Percentiles rank a stretch among this genome's conserved stretches.
Evolutionary conservation across 2,797 vertebrate genomes (phyloP).

Genomic region (Enteromius unitaeniatus): DNA sequence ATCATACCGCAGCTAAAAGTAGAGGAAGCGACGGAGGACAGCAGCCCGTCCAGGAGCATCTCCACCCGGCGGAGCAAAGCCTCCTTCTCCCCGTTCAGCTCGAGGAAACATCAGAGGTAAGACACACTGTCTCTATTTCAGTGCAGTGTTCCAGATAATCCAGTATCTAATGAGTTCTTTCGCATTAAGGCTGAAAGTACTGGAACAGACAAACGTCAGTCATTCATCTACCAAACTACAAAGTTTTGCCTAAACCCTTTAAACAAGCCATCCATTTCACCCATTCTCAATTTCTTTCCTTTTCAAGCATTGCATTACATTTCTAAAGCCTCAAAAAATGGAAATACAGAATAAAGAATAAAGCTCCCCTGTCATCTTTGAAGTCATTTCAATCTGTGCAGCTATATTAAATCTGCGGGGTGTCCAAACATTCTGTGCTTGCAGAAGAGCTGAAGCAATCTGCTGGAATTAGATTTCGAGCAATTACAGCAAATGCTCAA

Average conservation of each 20-base stretch:
- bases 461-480: constrained; percentile 20
- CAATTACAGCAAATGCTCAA: constrained; percentile 31
- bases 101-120: constrained; percentile 56
- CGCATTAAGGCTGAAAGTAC: not conserved
- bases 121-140: not conserved
- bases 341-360: not conserved
- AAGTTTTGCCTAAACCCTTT: not conserved
- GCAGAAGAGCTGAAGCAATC: constrained; percentile 22
- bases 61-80: constrained; percentile 54
- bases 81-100: constrained; percentile 52
- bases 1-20: constrained; percentile 64
- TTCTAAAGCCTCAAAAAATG: not conserved
- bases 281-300: not conserved
- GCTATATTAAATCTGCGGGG: constrained; percentile 35
- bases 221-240: not conserved
- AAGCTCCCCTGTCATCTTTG: constrained; percentile 10
- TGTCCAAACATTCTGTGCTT: constrained; percentile 19
- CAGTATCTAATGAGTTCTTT: not conserved
- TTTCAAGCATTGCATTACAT: not conserved
- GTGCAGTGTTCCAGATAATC: not conserved
- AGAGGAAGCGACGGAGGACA: constrained; percentile 59
- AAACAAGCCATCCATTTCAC: not conserved
- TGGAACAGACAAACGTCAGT: not conserved
- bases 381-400: constrained; percentile 26
- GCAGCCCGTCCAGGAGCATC: constrained; percentile 51